These are phyloP conservation scores for Bergia puertoricense DNA, from an alignment of 92 coral and sea anemone species.

Conservation along the genomic window DNA sequence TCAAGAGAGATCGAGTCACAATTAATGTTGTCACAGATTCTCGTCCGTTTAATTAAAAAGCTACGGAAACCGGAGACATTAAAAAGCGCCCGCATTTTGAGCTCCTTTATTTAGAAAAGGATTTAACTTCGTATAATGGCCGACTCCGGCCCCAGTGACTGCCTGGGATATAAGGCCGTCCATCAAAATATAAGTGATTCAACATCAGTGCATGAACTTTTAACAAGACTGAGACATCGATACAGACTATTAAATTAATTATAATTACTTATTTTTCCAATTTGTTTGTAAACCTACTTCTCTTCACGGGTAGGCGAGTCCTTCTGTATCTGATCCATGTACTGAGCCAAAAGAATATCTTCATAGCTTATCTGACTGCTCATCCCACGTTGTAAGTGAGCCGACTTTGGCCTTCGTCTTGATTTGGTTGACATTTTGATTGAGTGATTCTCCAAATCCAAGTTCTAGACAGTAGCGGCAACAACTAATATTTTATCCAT, in stretches of 20 bases:
- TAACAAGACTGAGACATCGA: neutral
- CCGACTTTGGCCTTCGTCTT: conserved; percentile 54
- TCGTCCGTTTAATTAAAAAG: too few relatives aligned
- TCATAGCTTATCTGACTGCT: conserved; percentile 81
- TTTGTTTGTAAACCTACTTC: conserved; percentile 48
- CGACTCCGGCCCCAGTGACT: too few relatives aligned
- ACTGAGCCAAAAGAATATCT: conserved; percentile 82
- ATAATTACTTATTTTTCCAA: neutral
- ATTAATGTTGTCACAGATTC: too few relatives aligned
- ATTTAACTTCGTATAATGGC: too few relatives aligned
- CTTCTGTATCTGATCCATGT: conserved; percentile 77
- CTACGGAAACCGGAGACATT: too few relatives aligned
- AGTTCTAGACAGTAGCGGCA: neutral
- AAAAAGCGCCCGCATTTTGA: too few relatives aligned
- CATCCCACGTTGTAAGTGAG: conserved; percentile 79
- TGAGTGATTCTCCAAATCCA: neutral
- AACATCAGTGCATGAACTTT: neutral
- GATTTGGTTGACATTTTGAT: conserved; percentile 67
- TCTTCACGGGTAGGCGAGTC: conserved; percentile 62
- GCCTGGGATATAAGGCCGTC: too few relatives aligned
- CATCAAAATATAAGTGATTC: neutral
- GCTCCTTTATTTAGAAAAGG: too few relatives aligned
- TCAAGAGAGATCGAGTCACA: too few relatives aligned
- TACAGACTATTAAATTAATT: neutral
- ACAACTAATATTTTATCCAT: neutral